Percentiles rank a stretch among this genome's conserved stretches.
These are phyloP conservation scores for Enteromius mattozi DNA, from an alignment of 2,797 vertebrate species.

Conservation along the genomic window DNA sequence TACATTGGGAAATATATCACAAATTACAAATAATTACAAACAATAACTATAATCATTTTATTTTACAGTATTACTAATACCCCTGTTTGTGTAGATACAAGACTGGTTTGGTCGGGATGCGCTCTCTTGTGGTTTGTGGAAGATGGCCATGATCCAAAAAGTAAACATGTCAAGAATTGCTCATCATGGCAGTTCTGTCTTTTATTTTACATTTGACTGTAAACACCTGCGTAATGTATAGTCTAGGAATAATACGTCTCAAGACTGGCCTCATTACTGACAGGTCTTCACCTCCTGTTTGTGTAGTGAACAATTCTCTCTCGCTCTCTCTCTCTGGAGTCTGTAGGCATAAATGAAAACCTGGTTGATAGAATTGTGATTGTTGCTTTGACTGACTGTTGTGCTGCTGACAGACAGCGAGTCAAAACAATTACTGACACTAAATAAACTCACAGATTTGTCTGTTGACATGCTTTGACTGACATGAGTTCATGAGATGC, in stretches of 20 bases:
- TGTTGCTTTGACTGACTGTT: constrained; percentile 12
- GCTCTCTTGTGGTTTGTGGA: not conserved
- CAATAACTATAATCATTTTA: not conserved
- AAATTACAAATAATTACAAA: not conserved
- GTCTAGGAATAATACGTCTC: not conserved
- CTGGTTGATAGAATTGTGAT: constrained; percentile 23
- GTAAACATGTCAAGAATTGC: not conserved
- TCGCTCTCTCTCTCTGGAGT: not conserved
- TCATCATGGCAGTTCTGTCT: not conserved
- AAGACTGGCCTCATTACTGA: constrained; percentile 11
- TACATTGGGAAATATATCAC: not conserved
- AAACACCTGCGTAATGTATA: not conserved
- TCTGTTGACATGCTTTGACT: constrained; percentile 6
- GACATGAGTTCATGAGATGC: not conserved
- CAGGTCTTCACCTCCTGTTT: constrained; percentile 1
- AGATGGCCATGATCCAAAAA: not conserved
- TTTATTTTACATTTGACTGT: not conserved
- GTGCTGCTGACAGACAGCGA: not conserved
- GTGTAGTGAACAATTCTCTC: not conserved
- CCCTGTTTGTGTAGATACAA: not conserved
- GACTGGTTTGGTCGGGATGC: not conserved
- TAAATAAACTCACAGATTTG: constrained; percentile 7
- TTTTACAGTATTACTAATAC: not conserved
- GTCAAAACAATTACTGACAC: constrained; percentile 31
- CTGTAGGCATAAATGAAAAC: not conserved